phyloP scores from a whole-genome alignment of 2,797 vertebrate genomes.

The Benthosema pterotum region DNA sequence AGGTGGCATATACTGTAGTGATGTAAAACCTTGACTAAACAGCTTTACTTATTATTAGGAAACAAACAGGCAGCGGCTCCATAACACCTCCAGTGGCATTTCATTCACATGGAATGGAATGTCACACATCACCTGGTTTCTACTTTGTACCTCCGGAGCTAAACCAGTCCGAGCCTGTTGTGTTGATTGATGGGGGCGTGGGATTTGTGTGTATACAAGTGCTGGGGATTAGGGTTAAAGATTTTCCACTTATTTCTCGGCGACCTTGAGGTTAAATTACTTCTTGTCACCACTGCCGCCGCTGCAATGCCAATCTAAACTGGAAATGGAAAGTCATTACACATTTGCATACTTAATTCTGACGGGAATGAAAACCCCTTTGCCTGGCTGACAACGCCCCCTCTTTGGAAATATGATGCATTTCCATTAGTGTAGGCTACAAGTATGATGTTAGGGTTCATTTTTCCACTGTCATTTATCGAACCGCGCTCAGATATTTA shows the following conservation, averaged over 20 bases:
- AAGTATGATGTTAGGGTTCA: conserved; percentile 13
- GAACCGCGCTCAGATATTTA: conserved; percentile 17
- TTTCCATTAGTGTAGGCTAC: conserved; percentile 3
- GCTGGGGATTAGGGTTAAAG: conserved; percentile 64
- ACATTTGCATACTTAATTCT: conserved; percentile 47
- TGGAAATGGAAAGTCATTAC: conserved; percentile 31
- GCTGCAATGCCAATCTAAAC: conserved; percentile 29
- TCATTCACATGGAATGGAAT: conserved; percentile 1
- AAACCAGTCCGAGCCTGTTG: conserved; percentile 39
- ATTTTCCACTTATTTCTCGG: conserved; percentile 63
- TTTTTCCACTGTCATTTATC: conserved; percentile 4
- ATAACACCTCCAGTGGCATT: conserved; percentile 23
- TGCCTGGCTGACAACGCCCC: conserved; percentile 4
- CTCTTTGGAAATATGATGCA: conserved; percentile 20
- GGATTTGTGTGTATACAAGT: conserved; percentile 22
- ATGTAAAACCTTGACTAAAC: conserved; percentile 65
- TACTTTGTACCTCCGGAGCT: conserved; percentile 22
- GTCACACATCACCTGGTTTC: conserved; percentile 26
- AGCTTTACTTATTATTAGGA: conserved; percentile 33
- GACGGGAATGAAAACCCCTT: neutral
- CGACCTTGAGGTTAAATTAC: conserved; percentile 51
- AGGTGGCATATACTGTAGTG: conserved; percentile 15
- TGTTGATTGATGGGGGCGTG: conserved; percentile 54
- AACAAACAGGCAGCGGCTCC: conserved; percentile 51
- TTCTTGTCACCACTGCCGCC: conserved; percentile 6